phyloP scores from a whole-genome alignment of 2,113 vertebrate genomes.

The Ia io region DNA sequence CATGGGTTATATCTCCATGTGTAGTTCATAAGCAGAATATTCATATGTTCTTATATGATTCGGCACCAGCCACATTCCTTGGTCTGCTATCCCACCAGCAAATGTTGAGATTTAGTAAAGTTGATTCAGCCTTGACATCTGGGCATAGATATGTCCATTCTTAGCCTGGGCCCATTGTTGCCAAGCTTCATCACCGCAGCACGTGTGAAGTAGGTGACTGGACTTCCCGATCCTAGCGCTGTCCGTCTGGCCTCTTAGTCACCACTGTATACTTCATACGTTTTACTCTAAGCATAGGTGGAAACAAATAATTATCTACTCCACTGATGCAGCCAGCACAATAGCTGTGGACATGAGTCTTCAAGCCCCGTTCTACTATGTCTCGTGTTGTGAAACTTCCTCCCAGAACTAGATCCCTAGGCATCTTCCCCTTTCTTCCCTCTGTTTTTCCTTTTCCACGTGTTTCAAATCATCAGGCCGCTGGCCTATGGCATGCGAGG shows the following conservation, averaged over 20 bases:
- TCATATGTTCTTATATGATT: neutral
- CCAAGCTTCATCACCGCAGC: neutral
- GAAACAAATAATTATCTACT: neutral
- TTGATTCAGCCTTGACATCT: neutral
- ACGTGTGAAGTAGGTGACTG: neutral
- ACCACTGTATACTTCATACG: neutral
- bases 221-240: no score
- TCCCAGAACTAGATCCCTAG: neutral
- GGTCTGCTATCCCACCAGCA: neutral
- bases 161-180: no score
- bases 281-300: neutral
- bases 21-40: neutral
- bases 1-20: fast-evolving
- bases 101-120: no score
- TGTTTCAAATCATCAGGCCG: neutral
- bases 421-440: neutral
- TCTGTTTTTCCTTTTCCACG: neutral
- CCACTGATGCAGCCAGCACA: neutral
- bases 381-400: neutral
- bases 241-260: neutral
- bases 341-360: neutral
- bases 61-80: neutral
- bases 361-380: neutral
- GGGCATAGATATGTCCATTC: neutral
- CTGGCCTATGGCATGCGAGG: fast-evolving